phyloP scores from a whole-genome alignment of 1,140 invertebrate genomes.

The Aphaenogaster rudis region DNA sequence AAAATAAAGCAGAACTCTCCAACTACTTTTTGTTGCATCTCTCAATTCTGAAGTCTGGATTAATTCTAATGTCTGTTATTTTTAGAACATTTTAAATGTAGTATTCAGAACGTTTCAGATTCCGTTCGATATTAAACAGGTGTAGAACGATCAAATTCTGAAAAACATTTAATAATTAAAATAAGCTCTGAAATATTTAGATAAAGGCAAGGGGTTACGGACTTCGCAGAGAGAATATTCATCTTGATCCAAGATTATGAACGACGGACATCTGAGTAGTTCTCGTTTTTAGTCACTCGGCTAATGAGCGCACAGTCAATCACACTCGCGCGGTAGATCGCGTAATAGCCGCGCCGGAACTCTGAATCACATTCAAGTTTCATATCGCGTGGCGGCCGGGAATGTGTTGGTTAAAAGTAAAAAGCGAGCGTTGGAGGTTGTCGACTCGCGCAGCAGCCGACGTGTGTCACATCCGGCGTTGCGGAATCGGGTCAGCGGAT shows the following conservation, averaged over 20 bases:
- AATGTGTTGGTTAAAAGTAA: constrained; percentile 19
- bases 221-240: constrained; percentile 22
- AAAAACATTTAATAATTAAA: constrained; percentile 13
- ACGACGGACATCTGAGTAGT: background rate
- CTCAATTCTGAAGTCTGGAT: background rate
- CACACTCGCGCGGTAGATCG: constrained; percentile 25
- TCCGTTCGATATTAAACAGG: constrained; percentile 10
- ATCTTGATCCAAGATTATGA: constrained; percentile 18
- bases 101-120: background rate
- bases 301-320: constrained; percentile 38
- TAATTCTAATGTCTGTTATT: background rate
- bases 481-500: constrained; percentile 61
- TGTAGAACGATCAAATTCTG: background rate
- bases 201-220: background rate
- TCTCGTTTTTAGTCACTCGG: constrained; percentile 37
- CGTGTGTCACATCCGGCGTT: constrained; percentile 51
- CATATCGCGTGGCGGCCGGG: background rate
- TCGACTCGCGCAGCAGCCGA: constrained; percentile 29
- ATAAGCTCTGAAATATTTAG: background rate
- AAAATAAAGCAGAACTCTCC: background rate
- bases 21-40: background rate
- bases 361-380: constrained; percentile 49
- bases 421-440: constrained; percentile 23
- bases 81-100: constrained; percentile 13
- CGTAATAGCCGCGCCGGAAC: constrained; percentile 13